A percentile compares a stretch with the other conserved stretches of the same genome.
Evolutionary conservation across 2,113 vertebrate genomes (phyloP).

Genomic region (Lipophrys pholis): DNA sequence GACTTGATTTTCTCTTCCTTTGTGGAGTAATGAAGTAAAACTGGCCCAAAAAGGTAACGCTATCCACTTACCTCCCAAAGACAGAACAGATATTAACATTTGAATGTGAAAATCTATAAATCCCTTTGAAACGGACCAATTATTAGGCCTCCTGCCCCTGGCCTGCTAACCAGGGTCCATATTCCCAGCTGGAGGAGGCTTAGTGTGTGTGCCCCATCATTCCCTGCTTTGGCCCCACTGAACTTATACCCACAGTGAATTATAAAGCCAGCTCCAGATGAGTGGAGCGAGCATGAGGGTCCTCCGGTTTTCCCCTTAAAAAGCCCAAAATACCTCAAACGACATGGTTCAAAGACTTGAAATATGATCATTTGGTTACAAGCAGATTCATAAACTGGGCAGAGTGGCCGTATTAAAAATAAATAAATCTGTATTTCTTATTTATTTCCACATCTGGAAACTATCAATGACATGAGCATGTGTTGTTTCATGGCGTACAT

Average conservation of each 20-base stretch:
- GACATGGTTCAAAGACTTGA: conserved; percentile 54
- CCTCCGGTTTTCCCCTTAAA: conserved; percentile 47
- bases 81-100: conserved; percentile 68
- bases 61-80: conserved; percentile 57
- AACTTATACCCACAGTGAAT: conserved; percentile 49
- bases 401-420: conserved; percentile 31
- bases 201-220: conserved; percentile 39
- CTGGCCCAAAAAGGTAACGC: conserved; percentile 56
- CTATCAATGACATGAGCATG: conserved; percentile 37
- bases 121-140: conserved; percentile 61
- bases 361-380: conserved; percentile 62
- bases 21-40: conserved; percentile 46
- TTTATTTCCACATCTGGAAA: conserved; percentile 46
- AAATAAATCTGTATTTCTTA: conserved; percentile 25
- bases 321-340: conserved; percentile 47
- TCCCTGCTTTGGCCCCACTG: conserved; percentile 25
- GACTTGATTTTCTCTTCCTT: conserved; percentile 31
- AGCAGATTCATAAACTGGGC: conserved; percentile 31
- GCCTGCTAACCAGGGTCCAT: conserved; percentile 20
- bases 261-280: conserved; percentile 43
- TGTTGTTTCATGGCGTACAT: conserved; percentile 15
- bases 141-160: conserved; percentile 39
- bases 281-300: conserved; percentile 43
- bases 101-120: conserved; percentile 71
- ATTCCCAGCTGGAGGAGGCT: conserved; percentile 52